Evolutionary conservation across 2,888 invertebrate genomes (phyloP), one percentile per base, ranked within the genome.

Genomic region (Mythimna ferrago): DNA sequence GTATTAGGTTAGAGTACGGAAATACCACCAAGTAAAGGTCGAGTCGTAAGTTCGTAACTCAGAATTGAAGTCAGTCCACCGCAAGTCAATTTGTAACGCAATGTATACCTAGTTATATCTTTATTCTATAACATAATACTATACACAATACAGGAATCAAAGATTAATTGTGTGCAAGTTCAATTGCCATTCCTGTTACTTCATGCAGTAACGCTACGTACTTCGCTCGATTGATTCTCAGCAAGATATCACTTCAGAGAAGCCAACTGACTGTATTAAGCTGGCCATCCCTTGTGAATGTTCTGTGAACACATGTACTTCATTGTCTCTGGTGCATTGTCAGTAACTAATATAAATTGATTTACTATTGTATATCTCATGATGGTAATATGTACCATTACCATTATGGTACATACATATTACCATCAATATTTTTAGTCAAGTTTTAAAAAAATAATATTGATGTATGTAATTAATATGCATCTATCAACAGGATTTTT

Each of bases 1-100:
- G 44, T 21, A 21, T 44, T 26, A 51, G 65, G 58, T 65, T 60
- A 26, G 51, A 62, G 66, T 71, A 68, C 70, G 74, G 48, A 72
- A 72, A 72, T 68, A 57, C 60, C 58, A 66, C 19, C 32, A 58
- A 9, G 19, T 38, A 58, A 19, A 1, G 1, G 26, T 26, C 26
- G 26, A 26, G 26, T 26, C 26, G 26, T 26, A 26, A 26, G 26
- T 26, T 26, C 19, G 35, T 67, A 78, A 68, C 61, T 48, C 19
- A 48, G 53, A 61, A 62, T 54, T 54, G 11, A 62, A 41, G 7
- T 48, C 14, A 21, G 35, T 54, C 53, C n/a, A 58, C 53, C 48
- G 11, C 62, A 21, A 72, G 14, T 61, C 48, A 51, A 64, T 53
- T 62, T 53, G 35, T 61, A n/a, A n/a, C 32, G 38, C 38, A 54